Conservation (phyloP, 2,113 vertebrate genomes). For the Petromus typicus region DNA sequence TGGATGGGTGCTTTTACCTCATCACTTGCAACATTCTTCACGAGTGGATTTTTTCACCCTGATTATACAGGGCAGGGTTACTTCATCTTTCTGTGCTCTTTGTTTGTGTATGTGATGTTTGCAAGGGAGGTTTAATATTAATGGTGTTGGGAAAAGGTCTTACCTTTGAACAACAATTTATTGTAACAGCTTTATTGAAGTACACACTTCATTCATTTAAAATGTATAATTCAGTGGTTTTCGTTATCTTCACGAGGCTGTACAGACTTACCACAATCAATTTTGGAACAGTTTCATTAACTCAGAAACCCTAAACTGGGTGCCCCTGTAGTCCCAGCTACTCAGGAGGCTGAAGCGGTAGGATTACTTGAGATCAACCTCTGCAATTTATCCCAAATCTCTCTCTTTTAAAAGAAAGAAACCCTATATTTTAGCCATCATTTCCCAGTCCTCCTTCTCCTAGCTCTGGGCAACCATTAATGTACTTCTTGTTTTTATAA, state of each 20-base stretch:
- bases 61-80: too few relatives aligned
- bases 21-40: too few relatives aligned
- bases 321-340: neutral
- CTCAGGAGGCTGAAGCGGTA: neutral
- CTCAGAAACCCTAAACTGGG: neutral
- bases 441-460: neutral
- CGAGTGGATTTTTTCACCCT: neutral
- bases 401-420: neutral
- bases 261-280: accelerated
- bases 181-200: neutral
- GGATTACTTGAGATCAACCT: neutral
- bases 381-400: neutral
- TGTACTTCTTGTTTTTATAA: accelerated
- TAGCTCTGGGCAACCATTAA: accelerated
- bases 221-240: neutral
- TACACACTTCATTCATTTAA: accelerated
- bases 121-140: neutral
- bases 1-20: too few relatives aligned
- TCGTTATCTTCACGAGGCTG: neutral
- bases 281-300: neutral
- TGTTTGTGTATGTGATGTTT: accelerated
- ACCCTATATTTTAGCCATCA: accelerated
- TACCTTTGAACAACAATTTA: neutral
- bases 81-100: accelerated
- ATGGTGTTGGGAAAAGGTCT: too few relatives aligned